Evolutionary conservation across 1,140 invertebrate species (phyloP).

Genomic region (Platorchestia sp.): DNA sequence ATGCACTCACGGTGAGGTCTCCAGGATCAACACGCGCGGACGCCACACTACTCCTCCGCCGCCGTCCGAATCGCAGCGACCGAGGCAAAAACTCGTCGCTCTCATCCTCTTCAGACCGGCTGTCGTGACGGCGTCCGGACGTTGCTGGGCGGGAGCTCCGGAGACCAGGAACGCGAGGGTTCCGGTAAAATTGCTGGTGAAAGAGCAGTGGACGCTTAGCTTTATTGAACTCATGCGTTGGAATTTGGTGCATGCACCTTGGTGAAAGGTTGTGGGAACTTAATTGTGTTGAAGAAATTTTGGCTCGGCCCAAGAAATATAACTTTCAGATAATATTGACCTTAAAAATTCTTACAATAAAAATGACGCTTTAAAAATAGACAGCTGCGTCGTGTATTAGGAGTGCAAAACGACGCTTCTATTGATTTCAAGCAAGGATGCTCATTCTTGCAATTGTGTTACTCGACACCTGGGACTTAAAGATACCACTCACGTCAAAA

Average conservation of each 20-base stretch:
- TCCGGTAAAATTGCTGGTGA: background rate
- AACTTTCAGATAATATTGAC: no score
- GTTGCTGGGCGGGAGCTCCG: background rate
- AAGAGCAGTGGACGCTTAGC: background rate
- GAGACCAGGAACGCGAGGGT: background rate
- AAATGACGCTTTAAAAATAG: no score
- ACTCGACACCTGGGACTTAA: background rate
- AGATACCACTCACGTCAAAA: background rate
- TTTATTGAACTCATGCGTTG: background rate
- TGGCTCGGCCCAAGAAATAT: no score
- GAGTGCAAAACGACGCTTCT: no score
- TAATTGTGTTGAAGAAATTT: no score
- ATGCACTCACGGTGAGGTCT: background rate
- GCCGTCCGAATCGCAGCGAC: background rate
- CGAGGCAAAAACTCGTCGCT: slow-evolving; percentile 45
- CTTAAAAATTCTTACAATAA: no score
- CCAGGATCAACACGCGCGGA: background rate
- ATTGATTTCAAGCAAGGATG: background rate
- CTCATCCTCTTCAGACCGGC: slow-evolving; percentile 37
- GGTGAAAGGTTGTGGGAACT: no score
- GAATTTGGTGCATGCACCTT: no score
- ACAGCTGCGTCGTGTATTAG: no score
- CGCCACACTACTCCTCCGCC: background rate
- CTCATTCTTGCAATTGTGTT: background rate
- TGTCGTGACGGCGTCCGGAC: background rate